These are phyloP conservation scores for Drosophila micromelanica DNA, from an alignment of 1,140 invertebrate species.

Conservation along the genomic window DNA sequence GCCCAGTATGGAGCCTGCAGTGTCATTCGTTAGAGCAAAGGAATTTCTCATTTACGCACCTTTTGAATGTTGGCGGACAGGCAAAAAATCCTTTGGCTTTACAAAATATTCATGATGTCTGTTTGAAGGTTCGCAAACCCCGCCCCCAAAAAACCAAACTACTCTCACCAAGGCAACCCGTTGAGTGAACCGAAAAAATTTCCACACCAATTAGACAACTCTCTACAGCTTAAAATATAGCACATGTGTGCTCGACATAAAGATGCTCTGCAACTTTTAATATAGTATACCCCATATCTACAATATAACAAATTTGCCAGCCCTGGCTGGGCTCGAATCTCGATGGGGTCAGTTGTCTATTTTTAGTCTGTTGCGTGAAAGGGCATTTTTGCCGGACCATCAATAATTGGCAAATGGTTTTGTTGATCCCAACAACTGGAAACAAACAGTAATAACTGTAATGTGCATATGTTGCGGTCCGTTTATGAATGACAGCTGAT, in stretches of 20 bases:
- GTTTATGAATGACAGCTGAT: constrained; percentile 29
- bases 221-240: neutral
- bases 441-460: constrained; percentile 41
- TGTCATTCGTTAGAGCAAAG: constrained; percentile 2
- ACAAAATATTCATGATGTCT: constrained; percentile 28
- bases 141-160: too few relatives aligned
- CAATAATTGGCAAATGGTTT: constrained; percentile 30
- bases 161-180: too few relatives aligned
- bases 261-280: neutral
- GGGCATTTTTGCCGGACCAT: constrained; percentile 1
- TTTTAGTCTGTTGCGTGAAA: neutral
- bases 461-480: constrained; percentile 38
- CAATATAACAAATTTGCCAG: too few relatives aligned
- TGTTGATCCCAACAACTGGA: constrained; percentile 12
- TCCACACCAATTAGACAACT: constrained; percentile 34
- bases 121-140: neutral
- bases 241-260: neutral
- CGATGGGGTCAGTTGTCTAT: neutral
- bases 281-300: too few relatives aligned
- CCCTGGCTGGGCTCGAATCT: neutral
- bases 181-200: constrained; percentile 2
- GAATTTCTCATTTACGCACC: constrained; percentile 53
- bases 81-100: constrained; percentile 26
- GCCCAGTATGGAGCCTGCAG: too few relatives aligned
- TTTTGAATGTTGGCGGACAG: constrained; percentile 42